These are phyloP conservation scores for Chrysomallon squamiferum DNA, from an alignment of 1,140 invertebrate species.

Conservation along the genomic window DNA sequence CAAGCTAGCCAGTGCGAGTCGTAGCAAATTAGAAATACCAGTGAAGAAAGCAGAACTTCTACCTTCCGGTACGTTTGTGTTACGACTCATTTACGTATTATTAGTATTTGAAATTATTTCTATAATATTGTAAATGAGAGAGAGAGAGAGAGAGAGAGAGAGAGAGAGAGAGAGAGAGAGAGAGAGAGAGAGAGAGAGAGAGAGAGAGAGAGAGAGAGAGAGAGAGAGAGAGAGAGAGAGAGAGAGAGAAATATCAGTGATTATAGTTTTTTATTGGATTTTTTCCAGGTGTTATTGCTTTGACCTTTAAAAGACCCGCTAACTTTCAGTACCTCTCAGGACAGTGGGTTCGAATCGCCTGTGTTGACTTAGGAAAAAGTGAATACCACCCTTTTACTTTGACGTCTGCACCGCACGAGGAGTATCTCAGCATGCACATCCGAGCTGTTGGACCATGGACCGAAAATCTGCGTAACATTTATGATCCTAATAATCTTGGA, in stretches of 20 bases:
- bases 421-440: conserved; percentile 95
- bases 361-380: conserved; percentile 85
- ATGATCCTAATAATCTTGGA: conserved; percentile 91
- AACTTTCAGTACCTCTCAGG: conserved; percentile 94
- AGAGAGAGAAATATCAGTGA: too few relatives aligned
- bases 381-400: conserved; percentile 98
- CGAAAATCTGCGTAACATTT: conserved; percentile 95
- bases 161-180: too few relatives aligned
- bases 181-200: too few relatives aligned
- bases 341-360: conserved; percentile 87
- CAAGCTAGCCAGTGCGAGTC: conserved; percentile 81
- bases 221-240: too few relatives aligned
- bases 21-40: conserved; percentile 78
- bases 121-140: too few relatives aligned
- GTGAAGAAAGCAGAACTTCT: conserved; percentile 95
- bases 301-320: conserved; percentile 76
- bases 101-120: too few relatives aligned
- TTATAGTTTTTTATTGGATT: too few relatives aligned
- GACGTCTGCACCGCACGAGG: conserved; percentile 97
- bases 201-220: too few relatives aligned
- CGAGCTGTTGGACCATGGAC: conserved; percentile 93
- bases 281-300: conserved; percentile 65
- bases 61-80: conserved; percentile 81
- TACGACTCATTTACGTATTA: too few relatives aligned
- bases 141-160: too few relatives aligned